Evolutionary conservation across 2,888 invertebrate species (phyloP), one percentile per base, ranked within the genome.

Genomic region (Andrena hattorfiana): DNA sequence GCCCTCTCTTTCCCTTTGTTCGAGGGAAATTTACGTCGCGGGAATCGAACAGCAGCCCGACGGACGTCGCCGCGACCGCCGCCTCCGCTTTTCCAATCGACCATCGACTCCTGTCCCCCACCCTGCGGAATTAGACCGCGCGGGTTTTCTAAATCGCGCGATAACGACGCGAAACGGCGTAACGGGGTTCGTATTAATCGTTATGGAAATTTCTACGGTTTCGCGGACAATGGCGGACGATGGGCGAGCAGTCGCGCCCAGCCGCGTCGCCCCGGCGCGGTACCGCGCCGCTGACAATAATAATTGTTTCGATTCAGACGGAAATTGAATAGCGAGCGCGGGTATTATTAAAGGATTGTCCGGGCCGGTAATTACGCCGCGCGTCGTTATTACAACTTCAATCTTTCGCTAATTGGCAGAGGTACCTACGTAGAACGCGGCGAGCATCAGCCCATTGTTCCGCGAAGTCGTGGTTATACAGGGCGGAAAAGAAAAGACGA

Each of bases 221-320:
- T 56, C 49, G 32, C 16, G 28, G 32, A 72, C 66, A 80, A 77
- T 78, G 70, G 54, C 5, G 63, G 62, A 13, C 54, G 59, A 7
- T 26, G 59, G 30, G 10, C 63, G 13, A 13, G 28, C 20, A 23
- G 62, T 35, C 75, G 20, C 10, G 51, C 51, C 32, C 59, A 20
- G 51, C 23, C 23, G 20, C 42, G 35, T 16, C 16, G 30, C 13
- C n/a, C 42, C 66, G 28, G 7, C 32, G n/a, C 42, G 64, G 66
- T 74, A 76, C 75, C 77, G 69, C 72, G 56, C 71, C 63, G 32
- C 72, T 60, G 75, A 84, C 77, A 80, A 81, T 83, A 87, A 87
- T 87, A 81, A 87, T 87, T 87, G 85, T 87, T 81, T 83, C 85
- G 78, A 83, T 87, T 87, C 84, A 76, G 71, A 60, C 59, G 70